These are phyloP conservation scores for Phocides pigmalion DNA, from an alignment of 1,140 invertebrate species.

Conservation along the genomic window DNA sequence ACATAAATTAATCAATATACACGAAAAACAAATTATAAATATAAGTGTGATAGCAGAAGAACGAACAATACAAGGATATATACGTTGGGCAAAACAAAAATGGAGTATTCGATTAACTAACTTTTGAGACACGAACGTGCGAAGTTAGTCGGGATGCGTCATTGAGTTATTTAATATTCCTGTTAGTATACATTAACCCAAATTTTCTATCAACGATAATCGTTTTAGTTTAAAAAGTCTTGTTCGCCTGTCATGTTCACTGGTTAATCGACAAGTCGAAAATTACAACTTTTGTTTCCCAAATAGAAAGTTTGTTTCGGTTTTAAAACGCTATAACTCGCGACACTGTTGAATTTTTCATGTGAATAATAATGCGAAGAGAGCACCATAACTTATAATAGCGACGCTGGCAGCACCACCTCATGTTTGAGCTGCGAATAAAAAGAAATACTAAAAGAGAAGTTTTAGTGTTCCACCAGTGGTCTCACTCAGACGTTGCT, in stretches of 20 bases:
- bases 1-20: too few species aligned
- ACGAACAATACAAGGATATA: too few species aligned
- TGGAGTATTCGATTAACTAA: too few species aligned
- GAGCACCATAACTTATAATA: conserved; percentile 33
- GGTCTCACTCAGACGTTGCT: conserved; percentile 22
- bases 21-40: too few species aligned
- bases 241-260: neutral
- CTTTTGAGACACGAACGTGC: too few species aligned
- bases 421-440: conserved; percentile 31
- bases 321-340: conserved; percentile 47
- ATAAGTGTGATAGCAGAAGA: too few species aligned
- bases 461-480: conserved; percentile 27
- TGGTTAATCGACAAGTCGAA: neutral
- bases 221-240: too few species aligned
- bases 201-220: too few species aligned
- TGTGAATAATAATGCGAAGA: conserved; percentile 50
- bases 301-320: conserved; percentile 23
- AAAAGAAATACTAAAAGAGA: conserved; percentile 33
- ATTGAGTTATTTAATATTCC: too few species aligned
- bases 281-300: conserved; percentile 16
- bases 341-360: conserved; percentile 64
- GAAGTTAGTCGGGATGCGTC: too few species aligned
- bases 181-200: too few species aligned
- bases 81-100: too few species aligned
- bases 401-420: conserved; percentile 24